Conservation (phyloP, 1,140 invertebrate genomes). For the Ridgeia piscesae region DNA sequence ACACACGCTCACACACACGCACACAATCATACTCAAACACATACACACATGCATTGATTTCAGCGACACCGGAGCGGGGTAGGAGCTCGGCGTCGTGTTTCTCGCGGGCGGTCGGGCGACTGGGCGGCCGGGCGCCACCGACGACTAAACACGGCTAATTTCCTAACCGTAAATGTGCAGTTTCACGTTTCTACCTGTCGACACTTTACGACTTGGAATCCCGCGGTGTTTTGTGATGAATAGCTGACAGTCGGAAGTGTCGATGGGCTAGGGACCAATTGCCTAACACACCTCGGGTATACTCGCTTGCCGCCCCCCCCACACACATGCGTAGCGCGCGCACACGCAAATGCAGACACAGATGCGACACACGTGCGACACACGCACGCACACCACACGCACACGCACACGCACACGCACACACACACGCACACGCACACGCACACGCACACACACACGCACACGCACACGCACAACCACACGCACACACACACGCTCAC, state of each 20-base stretch:
- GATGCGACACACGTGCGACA: not conserved
- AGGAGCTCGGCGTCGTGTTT: not conserved
- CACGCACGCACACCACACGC: not conserved
- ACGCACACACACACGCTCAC: no score
- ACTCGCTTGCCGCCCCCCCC: no score
- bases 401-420: not conserved
- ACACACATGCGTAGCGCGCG: no score
- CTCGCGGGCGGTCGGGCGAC: no score
- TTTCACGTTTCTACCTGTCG: not conserved
- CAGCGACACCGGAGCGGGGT: not conserved
- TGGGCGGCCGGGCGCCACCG: not conserved
- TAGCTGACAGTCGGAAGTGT: not conserved
- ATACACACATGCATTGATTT: not conserved
- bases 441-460: not conserved
- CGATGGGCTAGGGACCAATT: not conserved
- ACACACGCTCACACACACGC: not conserved
- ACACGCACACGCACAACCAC: no score
- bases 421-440: not conserved
- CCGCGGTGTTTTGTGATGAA: not conserved
- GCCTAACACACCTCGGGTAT: no score
- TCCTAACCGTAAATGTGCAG: not conserved
- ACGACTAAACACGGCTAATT: not conserved
- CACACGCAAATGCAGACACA: not conserved
- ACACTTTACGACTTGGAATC: not conserved
- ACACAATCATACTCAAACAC: not conserved